These are phyloP conservation scores for Herpetotheres cachinnans DNA, from an alignment of 2,113 vertebrate species.

Conservation along the genomic window DNA sequence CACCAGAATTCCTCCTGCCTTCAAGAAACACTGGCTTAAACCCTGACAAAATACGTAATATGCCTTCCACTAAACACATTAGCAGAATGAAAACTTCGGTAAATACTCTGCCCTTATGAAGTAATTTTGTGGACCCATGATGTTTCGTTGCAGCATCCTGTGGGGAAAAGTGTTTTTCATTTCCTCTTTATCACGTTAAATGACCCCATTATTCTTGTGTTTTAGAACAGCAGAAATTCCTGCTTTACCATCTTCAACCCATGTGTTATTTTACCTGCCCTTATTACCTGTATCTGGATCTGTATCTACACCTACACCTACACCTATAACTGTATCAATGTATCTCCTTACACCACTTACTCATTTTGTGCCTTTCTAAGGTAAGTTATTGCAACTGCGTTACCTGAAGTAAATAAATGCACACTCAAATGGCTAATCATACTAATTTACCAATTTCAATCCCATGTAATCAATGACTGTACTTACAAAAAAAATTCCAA, in stretches of 20 bases:
- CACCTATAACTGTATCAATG: neutral
- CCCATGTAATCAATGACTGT: neutral
- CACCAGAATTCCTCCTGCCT: neutral
- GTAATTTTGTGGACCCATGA: neutral
- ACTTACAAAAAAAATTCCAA: neutral
- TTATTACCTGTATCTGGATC: neutral
- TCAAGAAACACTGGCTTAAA: neutral
- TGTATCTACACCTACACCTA: neutral
- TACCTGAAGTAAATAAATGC: neutral
- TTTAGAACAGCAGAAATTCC: neutral
- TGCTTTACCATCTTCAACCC: neutral
- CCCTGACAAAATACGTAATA: neutral
- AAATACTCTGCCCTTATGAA: neutral
- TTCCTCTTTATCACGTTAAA: neutral
- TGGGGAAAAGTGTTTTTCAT: neutral
- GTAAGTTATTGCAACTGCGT: neutral
- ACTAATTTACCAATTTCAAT: neutral
- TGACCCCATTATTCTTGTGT: rapidly evolving
- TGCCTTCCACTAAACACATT: neutral
- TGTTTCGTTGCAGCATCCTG: neutral
- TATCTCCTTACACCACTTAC: neutral
- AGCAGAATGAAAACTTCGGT: neutral
- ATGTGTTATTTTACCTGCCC: neutral
- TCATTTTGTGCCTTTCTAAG: neutral
- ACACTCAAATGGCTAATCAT: neutral